Evolutionary conservation across 2,113 vertebrate genomes (phyloP).

Genomic region (Mesitornis unicolor): DNA sequence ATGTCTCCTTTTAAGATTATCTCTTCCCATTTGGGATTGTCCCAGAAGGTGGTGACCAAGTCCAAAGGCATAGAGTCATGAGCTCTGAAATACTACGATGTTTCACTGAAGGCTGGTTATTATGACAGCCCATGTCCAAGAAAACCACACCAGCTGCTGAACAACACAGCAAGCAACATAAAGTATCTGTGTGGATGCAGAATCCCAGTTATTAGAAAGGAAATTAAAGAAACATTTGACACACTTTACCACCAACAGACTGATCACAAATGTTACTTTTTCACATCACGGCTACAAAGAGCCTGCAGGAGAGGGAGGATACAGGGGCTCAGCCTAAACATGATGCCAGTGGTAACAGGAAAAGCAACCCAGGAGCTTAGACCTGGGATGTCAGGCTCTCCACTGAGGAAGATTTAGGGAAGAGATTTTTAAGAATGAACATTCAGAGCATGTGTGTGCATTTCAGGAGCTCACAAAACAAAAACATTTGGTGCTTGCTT

Average conservation of each 20-base stretch:
- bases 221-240: background rate
- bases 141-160: background rate
- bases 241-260: background rate
- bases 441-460: background rate
- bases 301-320: background rate
- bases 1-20: background rate
- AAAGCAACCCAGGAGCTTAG: background rate
- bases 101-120: background rate
- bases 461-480: background rate
- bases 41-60: background rate
- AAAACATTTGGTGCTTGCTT: background rate
- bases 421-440: background rate
- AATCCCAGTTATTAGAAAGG: background rate
- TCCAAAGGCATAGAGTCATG: background rate
- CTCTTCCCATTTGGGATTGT: background rate
- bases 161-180: background rate
- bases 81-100: background rate
- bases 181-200: background rate
- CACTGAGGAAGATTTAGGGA: background rate
- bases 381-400: background rate
- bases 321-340: background rate
- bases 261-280: background rate
- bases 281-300: background rate
- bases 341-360: rapidly evolving
- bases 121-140: background rate